Evolutionary conservation across 2,888 invertebrate genomes (phyloP).

Genomic region (Leptopterna dolabrata): DNA sequence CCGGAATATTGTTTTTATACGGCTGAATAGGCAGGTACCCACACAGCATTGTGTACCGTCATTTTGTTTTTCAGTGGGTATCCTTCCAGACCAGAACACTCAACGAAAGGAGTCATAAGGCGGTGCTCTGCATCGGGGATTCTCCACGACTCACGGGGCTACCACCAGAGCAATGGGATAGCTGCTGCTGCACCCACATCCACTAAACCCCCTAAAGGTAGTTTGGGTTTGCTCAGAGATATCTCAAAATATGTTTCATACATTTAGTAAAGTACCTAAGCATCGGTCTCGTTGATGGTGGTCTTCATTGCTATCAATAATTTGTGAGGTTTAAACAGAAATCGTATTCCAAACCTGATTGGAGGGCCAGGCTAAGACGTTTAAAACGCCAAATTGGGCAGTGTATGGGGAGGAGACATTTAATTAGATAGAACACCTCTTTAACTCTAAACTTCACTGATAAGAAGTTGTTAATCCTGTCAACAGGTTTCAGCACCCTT

Average conservation of each 20-base stretch:
- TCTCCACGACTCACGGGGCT: conserved; percentile 61
- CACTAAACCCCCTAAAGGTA: conserved; percentile 64
- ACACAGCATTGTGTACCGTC: neutral
- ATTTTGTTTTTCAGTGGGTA: conserved; percentile 27
- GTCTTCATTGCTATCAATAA: neutral
- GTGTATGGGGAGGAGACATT: too few species aligned
- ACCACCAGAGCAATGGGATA: conserved; percentile 68
- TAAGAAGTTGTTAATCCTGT: too few species aligned
- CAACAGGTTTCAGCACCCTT: too few species aligned
- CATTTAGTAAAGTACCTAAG: neutral
- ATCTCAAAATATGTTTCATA: neutral
- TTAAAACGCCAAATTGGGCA: too few species aligned
- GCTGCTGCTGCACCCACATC: conserved; percentile 61
- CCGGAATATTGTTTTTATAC: too few species aligned
- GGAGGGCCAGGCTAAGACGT: too few species aligned
- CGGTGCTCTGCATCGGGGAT: conserved; percentile 56
- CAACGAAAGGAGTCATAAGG: conserved; percentile 46
- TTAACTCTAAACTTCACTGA: too few species aligned
- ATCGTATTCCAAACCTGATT: too few species aligned
- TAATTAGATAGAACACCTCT: too few species aligned
- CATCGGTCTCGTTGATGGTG: neutral
- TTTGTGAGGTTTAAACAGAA: too few species aligned
- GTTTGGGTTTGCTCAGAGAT: neutral
- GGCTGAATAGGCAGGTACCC: too few species aligned
- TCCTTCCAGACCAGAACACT: conserved; percentile 19